Percentiles rank a stretch among this genome's conserved stretches.
Evolutionary conservation across 2,797 vertebrate genomes (phyloP).

Genomic region (Xenentodon cancila): DNA sequence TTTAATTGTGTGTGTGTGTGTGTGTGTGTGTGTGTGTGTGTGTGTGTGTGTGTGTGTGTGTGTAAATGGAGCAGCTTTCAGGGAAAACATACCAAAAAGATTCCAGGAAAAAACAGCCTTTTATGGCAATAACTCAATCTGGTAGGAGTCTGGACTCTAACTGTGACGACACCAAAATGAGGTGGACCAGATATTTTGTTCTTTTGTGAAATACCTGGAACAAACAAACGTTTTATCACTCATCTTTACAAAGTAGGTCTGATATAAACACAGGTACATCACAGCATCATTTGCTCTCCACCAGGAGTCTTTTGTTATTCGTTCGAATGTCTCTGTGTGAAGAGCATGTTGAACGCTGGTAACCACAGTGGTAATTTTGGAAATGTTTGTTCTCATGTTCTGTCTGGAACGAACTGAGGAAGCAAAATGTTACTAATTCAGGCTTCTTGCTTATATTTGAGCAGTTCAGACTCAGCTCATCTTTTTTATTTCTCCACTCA

Average conservation of each 20-base stretch:
- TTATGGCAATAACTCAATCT: slow-evolving; percentile 25
- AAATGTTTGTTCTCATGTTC: neutral
- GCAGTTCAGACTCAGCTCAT: no score
- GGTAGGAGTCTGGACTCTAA: slow-evolving; percentile 16
- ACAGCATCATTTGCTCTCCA: neutral
- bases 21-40: no score
- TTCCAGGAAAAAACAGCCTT: slow-evolving; percentile 20
- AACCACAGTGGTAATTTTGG: no score
- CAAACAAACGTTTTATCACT: slow-evolving; percentile 7
- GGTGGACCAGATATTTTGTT: slow-evolving; percentile 14
- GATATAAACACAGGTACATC: slow-evolving; percentile 17
- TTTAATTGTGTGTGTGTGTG: slow-evolving; percentile 9
- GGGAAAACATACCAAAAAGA: slow-evolving; percentile 25
- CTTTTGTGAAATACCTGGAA: slow-evolving; percentile 19
- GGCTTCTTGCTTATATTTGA: no score
- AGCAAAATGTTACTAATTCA: neutral
- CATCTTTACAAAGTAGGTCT: slow-evolving; percentile 24
- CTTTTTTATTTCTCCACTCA: slow-evolving; percentile 37
- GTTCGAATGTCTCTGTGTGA: slow-evolving; percentile 12
- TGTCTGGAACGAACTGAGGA: neutral
- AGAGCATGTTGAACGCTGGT: slow-evolving; percentile 1
- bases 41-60: neutral
- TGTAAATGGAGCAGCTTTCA: slow-evolving; percentile 39
- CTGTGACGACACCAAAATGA: slow-evolving; percentile 9
- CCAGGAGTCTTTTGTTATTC: slow-evolving; percentile 19